Conservation (phyloP, 2,113 vertebrate species). For the Setophaga petechia region DNA sequence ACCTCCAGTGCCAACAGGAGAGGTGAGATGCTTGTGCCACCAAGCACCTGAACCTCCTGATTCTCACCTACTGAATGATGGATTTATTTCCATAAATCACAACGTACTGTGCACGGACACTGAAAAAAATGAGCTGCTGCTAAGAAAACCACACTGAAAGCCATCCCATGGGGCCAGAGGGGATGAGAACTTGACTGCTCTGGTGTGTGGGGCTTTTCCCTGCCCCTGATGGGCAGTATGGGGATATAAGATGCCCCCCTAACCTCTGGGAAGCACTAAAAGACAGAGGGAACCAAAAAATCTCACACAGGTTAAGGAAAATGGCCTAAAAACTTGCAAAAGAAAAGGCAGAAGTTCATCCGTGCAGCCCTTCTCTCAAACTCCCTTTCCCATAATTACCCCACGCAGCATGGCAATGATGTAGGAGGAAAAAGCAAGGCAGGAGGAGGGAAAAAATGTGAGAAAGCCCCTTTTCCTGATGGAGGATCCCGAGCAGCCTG, state of each 20-base stretch:
- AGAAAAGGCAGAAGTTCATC: fast-evolving
- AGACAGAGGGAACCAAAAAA: slow-evolving; percentile 55
- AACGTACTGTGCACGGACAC: neutral
- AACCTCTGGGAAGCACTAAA: slow-evolving; percentile 18
- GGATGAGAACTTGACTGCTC: neutral
- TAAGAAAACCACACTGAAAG: neutral
- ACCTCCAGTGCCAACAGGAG: neutral
- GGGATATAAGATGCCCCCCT: neutral
- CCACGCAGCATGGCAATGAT: fast-evolving
- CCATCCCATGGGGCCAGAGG: neutral
- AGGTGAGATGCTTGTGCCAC: neutral
- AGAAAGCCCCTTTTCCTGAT: neutral
- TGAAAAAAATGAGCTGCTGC: fast-evolving
- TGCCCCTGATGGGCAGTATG: slow-evolving; percentile 28
- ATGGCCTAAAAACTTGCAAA: neutral
- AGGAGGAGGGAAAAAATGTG: neutral
- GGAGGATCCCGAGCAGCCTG: neutral
- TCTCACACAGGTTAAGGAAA: slow-evolving; percentile 40
- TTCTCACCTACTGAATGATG: neutral
- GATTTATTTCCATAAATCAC: neutral
- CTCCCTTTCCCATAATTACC: neutral
- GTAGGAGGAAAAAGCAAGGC: neutral
- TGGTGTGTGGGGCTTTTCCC: slow-evolving; percentile 66
- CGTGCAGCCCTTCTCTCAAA: neutral
- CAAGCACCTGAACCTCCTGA: neutral